Evolutionary conservation across 2,113 vertebrate species (phyloP), one percentile per base, ranked within the genome.

Genomic region (Nyctibius bracteatus): DNA sequence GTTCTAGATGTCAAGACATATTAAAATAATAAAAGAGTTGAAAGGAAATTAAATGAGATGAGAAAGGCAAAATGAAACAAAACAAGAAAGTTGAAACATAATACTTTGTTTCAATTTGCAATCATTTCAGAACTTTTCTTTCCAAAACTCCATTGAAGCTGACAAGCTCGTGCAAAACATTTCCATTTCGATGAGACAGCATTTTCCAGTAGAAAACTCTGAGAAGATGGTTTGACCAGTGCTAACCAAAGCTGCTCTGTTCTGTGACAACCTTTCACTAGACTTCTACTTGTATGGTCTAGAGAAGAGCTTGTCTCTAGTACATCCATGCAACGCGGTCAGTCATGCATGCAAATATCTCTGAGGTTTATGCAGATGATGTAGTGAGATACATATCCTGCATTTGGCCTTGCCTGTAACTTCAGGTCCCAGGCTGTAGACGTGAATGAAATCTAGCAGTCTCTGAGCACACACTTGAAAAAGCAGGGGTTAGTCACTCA

Each of bases 1-100:
- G 88, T 96, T 94, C 86, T 96, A 89, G 86, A 93, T 90, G 95
- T 95, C 96, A 96, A 77, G 78, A 54, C 33, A n/a, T 81, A 94
- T 95, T 96, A 92, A 91, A 95, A 91, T 81, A 95, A 92, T 91
- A 88, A 86, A 92, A 92, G 73, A 87, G 81, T 39, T 88, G 95
- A 96, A 96, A 89, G 86, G 74, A 95, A 96, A 95, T 94, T 96
- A 96, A 96, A 95, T 89, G 16, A 94, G 80, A 96, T 63, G 66
- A 89, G 96, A 97, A 95, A 89, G 70, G 62, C 65, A 94, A 92
- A 93, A 96, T 94, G 91, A 91, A 96, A 93, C 65, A 90, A 92
- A 94, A 71, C 80, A 92, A 92, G 88, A 30, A 92, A 95, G 82
- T 83, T 59, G 88, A 92, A 95, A 85, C 54, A 43, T 81, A 94